A percentile compares a stretch with the other conserved stretches of the same genome.
Evolutionary conservation across 2,797 vertebrate genomes (phyloP).

Genomic region (Dendrocincla tyrannina): DNA sequence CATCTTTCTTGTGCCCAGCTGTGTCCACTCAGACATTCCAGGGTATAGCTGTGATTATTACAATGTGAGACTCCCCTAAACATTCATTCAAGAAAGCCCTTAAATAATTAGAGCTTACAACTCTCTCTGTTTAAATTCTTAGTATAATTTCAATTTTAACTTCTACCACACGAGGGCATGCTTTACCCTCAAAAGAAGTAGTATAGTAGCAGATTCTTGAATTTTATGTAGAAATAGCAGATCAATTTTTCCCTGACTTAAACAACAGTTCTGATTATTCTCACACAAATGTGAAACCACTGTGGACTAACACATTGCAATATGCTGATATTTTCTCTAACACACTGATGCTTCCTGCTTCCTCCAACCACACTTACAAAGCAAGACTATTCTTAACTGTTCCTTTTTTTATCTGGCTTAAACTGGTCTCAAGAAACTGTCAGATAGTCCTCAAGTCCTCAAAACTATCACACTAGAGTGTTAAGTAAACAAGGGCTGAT

Average conservation of each 20-base stretch:
- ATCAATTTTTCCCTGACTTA: not conserved
- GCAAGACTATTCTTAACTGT: not conserved
- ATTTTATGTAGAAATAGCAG: not conserved
- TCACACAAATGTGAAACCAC: not conserved
- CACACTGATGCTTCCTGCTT: not conserved
- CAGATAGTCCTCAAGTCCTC: not conserved
- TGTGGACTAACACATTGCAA: not conserved
- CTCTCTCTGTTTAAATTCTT: not conserved
- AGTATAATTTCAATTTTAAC: conserved; percentile 25
- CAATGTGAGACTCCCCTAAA: not conserved
- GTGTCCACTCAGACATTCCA: conserved; percentile 60
- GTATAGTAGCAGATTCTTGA: not conserved
- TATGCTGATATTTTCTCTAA: not conserved
- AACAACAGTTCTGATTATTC: not conserved
- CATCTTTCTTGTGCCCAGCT: conserved; percentile 21
- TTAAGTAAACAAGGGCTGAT: not conserved
- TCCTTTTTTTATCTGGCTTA: not conserved
- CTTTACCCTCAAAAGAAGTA: conserved; percentile 39
- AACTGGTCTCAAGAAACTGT: not conserved
- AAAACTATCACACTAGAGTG: not conserved
- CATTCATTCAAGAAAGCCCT: not conserved
- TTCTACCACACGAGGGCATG: conserved; percentile 73
- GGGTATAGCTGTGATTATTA: conserved; percentile 58
- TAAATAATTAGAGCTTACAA: conserved; percentile 23
- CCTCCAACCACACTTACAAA: not conserved